Conservation (phyloP, 2,113 vertebrate genomes). For the Scopus umbretta region DNA sequence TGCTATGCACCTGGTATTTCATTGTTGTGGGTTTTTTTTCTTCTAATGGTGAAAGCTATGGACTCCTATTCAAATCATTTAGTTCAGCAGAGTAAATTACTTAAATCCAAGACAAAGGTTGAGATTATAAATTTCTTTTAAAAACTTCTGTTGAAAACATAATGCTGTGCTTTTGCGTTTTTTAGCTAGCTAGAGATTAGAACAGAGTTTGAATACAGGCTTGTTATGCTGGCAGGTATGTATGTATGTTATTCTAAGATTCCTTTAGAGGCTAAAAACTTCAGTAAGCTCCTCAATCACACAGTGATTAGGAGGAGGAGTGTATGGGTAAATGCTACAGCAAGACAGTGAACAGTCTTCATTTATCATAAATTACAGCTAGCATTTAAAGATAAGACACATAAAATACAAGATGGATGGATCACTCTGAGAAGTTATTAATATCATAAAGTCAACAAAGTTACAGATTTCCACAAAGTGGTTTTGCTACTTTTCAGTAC, state of each 20-base stretch:
- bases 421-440: not conserved
- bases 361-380: not conserved
- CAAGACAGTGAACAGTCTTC: not conserved
- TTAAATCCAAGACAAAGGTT: not conserved
- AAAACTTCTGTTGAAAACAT: not conserved
- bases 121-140: not conserved
- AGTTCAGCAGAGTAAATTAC: conserved; percentile 33
- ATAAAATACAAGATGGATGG: not conserved
- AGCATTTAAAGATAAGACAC: not conserved
- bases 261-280: not conserved
- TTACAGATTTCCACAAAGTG: not conserved
- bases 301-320: not conserved
- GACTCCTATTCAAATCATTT: conserved; percentile 17
- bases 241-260: not conserved
- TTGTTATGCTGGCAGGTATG: not conserved
- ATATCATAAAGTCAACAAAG: not conserved
- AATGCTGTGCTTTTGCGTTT: not conserved
- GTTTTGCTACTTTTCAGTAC: not conserved
- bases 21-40: not conserved
- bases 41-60: not conserved
- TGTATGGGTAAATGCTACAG: not conserved
- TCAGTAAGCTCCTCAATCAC: not conserved
- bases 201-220: not conserved
- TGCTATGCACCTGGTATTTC: conserved; percentile 39
- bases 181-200: not conserved